phyloP scores from a whole-genome alignment of 2,888 invertebrate species.

The Poecilobothrus nobilitatus region DNA sequence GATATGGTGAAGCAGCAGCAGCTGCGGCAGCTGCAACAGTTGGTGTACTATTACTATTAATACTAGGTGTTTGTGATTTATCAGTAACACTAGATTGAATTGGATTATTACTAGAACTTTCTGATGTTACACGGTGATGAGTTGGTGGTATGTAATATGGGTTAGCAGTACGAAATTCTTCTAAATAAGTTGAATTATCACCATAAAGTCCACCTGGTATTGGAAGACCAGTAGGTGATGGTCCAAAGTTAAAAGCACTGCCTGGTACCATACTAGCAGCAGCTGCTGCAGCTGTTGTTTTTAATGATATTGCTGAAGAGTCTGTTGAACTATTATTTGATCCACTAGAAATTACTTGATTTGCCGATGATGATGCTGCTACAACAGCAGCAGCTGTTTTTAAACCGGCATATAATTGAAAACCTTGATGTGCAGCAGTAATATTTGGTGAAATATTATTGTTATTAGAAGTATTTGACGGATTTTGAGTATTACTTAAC shows the following conservation, averaged over 20 bases:
- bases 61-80: constrained; percentile 40
- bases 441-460: constrained; percentile 19
- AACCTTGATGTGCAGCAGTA: constrained; percentile 42
- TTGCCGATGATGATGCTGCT: constrained; percentile 34
- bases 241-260: constrained; percentile 77
- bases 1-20: constrained; percentile 45
- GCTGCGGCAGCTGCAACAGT: constrained; percentile 46
- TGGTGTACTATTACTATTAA: constrained; percentile 43
- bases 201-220: constrained; percentile 40
- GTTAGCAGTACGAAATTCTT: constrained; percentile 56
- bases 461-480: constrained; percentile 13
- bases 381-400: constrained; percentile 36
- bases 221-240: constrained; percentile 53
- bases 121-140: constrained; percentile 18
- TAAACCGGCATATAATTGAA: constrained; percentile 52
- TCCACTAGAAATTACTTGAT: constrained; percentile 16
- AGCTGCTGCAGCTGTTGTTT: constrained; percentile 45
- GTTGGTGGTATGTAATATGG: constrained; percentile 52
- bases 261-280: constrained; percentile 67
- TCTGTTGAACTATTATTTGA: constrained; percentile 27
- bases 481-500: constrained; percentile 5
- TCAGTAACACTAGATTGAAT: constrained; percentile 27
- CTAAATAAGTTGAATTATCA: constrained; percentile 52
- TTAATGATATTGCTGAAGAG: constrained; percentile 50
- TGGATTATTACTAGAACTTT: constrained; percentile 15